Percentiles rank a stretch among this genome's conserved stretches.
Conservation (phyloP, 2,113 vertebrate species). For the Aix galericulata region DNA sequence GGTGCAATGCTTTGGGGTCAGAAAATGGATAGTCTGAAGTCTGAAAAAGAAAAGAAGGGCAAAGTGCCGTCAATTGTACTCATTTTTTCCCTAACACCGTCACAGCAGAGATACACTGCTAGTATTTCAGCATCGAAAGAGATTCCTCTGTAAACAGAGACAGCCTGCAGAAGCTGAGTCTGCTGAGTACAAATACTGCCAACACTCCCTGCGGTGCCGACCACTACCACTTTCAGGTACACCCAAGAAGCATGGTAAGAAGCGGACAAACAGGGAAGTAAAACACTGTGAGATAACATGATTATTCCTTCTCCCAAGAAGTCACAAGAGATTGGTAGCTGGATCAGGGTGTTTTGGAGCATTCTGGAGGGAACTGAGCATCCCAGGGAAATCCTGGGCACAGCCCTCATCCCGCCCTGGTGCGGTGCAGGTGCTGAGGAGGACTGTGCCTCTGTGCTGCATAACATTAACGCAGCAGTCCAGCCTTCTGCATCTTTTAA, state of each 20-base stretch:
- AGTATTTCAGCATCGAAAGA: not conserved
- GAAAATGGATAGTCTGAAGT: not conserved
- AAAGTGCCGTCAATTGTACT: not conserved
- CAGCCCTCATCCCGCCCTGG: not conserved
- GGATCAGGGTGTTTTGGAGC: not conserved
- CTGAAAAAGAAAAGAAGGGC: not conserved
- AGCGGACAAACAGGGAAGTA: not conserved
- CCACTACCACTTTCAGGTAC: not conserved
- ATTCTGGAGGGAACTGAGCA: not conserved
- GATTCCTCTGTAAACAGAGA: not conserved
- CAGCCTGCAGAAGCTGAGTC: not conserved
- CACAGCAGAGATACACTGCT: not conserved
- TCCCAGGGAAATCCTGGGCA: not conserved
- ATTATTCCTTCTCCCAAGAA: not conserved
- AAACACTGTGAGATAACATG: fast-evolving
- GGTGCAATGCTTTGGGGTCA: not conserved
- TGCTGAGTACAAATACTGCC: not conserved
- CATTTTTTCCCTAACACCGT: not conserved
- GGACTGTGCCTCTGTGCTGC: not conserved
- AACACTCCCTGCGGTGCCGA: not conserved
- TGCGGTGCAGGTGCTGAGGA: not conserved
- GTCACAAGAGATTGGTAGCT: not conserved
- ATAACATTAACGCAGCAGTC: fast-evolving
- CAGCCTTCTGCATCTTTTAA: not conserved
- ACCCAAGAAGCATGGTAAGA: not conserved